Evolutionary conservation across 2,888 invertebrate genomes (phyloP).

Genomic region (Polydrusus pterygomalis): DNA sequence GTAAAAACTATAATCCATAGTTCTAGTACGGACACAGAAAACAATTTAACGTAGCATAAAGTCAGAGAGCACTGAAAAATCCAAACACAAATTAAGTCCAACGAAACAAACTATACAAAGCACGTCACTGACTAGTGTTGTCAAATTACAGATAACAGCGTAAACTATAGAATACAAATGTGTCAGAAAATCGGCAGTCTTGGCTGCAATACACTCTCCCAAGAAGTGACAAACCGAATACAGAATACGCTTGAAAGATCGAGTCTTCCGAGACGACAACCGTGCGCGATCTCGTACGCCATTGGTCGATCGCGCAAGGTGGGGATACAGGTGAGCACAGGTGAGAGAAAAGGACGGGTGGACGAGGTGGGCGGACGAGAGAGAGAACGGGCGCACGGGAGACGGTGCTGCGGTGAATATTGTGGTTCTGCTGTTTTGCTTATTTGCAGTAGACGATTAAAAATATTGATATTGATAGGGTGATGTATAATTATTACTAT

Average conservation of each 20-base stretch:
- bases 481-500: too few species aligned
- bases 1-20: conserved; percentile 48
- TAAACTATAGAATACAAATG: not conserved
- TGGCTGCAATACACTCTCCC: conserved; percentile 39
- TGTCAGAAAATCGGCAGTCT: conserved; percentile 21
- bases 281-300: conserved; percentile 58
- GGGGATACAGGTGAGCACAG: conserved; percentile 68
- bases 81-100: conserved; percentile 27
- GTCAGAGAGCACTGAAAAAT: conserved; percentile 31
- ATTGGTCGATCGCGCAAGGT: conserved; percentile 64
- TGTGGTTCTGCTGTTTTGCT: not conserved
- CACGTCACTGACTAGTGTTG: conserved; percentile 29
- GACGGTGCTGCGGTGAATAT: conserved; percentile 18
- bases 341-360: conserved; percentile 55
- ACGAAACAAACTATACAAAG: conserved; percentile 8
- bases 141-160: conserved; percentile 26
- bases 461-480: not conserved
- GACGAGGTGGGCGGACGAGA: conserved; percentile 32
- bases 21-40: conserved; percentile 29
- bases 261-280: conserved; percentile 60
- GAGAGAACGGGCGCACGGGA: conserved; percentile 38
- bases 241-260: conserved; percentile 65
- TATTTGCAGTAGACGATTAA: conserved; percentile 9
- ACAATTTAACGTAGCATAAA: conserved; percentile 19
- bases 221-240: conserved; percentile 63